Evolutionary conservation across 2,888 invertebrate species (phyloP), one percentile per base, ranked within the genome.

Genomic region (Julus scandinavius): DNA sequence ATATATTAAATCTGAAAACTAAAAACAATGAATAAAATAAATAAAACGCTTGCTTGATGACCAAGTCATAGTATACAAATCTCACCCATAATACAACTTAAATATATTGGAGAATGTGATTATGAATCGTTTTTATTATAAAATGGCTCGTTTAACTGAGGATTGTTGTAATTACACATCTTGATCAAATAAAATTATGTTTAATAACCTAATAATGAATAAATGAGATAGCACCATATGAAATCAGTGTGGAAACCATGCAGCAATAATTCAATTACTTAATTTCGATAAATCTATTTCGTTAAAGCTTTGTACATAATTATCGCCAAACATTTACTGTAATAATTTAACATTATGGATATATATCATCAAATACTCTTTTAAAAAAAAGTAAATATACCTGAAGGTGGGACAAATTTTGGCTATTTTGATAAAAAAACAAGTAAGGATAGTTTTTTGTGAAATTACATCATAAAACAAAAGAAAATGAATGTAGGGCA

Each of bases 261-360:
- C 38, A 80, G 80, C 13, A 80, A 80, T 38, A 80, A 80, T 40
- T 38, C 80, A 80, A 80, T 29, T 80, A 29, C 80, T 13, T 80
- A 6, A 13, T 80, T 54, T 80, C 38, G 38, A 11, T 80, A 13
- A 29, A 38, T 38, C 80, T 80, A 80, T 80, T 80, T 80, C 80
- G 15, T 38, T 80, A 40, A 38, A 80, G 38, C 80, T 80, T 80
- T 80, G 80, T 80, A 80, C 80, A 80, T 40, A 80, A 38, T 80
- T 38, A 80, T 80, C 80, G 80, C 80, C 80, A 80, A 80, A 29
- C 38, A 38, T 38, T 80, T 80, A 80, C 38, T 80, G 38, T 29
- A 80, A 80, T 80, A 80, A 80, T 80, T 80, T 80, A 80, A 38
- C 80, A 80, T 72, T 72, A 72, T 80, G 38, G 38, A 80, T 80